Evolutionary conservation across 2,888 invertebrate genomes (phyloP), one percentile per base, ranked within the genome.

Genomic region (Andrena marginata): DNA sequence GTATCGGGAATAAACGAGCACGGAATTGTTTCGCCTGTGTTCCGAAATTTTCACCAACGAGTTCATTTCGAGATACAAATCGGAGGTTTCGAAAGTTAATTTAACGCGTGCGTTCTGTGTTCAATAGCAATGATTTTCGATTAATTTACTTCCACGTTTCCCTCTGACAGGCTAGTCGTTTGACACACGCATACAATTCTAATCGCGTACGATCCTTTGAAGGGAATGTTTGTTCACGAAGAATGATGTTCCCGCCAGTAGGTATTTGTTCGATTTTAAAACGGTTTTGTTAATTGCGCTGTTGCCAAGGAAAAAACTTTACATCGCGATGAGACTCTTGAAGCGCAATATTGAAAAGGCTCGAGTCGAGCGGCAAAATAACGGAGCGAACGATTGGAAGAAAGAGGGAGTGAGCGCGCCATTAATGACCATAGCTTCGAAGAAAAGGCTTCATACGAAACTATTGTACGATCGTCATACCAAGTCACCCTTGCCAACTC

Each of bases 401-500:
- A 48, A 67, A 67, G 51, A 59, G 71, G 48, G 51, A 64, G 70
- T 64, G 64, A 69, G 64, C 60, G 78, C 35, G 72, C 84, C 85
- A 83, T 89, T 90, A 90, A 88, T 87, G 86, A 79, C 77, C 69
- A 73, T 80, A 80, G 85, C 82, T 77, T 68, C 67, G 87, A 82
- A 89, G 86, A 89, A 89, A 90, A 90, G 88, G 80, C 78, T 85
- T 88, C 80, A 82, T 86, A 86, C 88, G 82, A 42, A 87, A 89
- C 80, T 85, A 89, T 90, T 87, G 89, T 89, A 85, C 83, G 83
- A 89, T 89, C 86, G 84, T 88, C 89, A 81, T 88, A 86, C 80
- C 82, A 65, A 89, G 87, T 90, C 89, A 89, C 90, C 90, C 90
- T 87, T 86, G 85, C 85, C 89, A 81, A 85, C 87, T 89, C 86